These are phyloP conservation scores for Eulemur coronatus DNA, from an alignment of 2,797 vertebrate species.

Conservation along the genomic window DNA sequence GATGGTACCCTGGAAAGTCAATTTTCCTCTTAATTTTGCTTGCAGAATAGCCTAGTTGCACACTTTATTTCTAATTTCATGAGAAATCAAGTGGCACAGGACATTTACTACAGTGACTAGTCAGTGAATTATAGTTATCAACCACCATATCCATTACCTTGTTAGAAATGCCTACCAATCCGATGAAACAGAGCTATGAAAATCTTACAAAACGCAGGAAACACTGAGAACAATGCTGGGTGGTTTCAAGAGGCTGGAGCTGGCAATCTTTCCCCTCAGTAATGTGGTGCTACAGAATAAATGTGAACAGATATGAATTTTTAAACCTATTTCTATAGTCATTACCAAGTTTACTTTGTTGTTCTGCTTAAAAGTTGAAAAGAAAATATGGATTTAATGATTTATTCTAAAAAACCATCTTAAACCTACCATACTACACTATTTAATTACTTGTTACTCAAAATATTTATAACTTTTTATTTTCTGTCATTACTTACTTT, in stretches of 20 bases:
- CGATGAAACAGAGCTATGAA: accelerated
- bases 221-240: background rate
- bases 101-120: background rate
- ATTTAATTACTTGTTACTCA: background rate
- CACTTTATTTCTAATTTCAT: background rate
- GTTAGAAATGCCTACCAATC: background rate
- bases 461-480: background rate
- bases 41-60: background rate
- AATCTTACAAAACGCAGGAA: background rate
- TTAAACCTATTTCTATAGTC: background rate
- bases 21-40: background rate
- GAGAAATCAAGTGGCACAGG: background rate
- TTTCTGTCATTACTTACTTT: background rate
- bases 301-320: background rate
- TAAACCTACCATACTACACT: background rate
- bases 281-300: background rate
- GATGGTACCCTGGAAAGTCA: background rate
- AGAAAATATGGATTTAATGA: too few relatives aligned
- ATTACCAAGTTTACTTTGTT: background rate
- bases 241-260: background rate
- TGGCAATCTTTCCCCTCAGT: background rate
- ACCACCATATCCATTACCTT: background rate
- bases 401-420: background rate
- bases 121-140: background rate
- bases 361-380: background rate